Evolutionary conservation across 2,888 invertebrate species (phyloP), one percentile per base, ranked within the genome.

Genomic region (Iphiclides podalirius): DNA sequence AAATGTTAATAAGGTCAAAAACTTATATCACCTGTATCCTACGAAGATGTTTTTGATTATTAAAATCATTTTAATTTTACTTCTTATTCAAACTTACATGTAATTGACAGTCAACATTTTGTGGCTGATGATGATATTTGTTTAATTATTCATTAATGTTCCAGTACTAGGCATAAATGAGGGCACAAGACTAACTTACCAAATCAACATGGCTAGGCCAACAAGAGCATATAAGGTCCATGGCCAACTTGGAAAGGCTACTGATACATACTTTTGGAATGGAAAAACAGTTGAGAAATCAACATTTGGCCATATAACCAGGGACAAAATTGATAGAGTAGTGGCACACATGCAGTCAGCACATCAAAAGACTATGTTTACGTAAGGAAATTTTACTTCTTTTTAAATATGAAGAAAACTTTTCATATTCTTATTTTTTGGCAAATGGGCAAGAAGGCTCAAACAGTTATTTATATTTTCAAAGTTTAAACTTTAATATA

Each of bases 291-390:
- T 94, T 0, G 93, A 94, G 64, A 92, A 91, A 61, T 87, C 94
- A 0, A 92, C 92, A 0, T 95, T 90, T 72, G 77, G 83, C 41
- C 95, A 95, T 75, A 91, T 98, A 0, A 92, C 89, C 4, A 85
- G 91, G 45, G 87, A 88, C 28, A 91, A 92, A 55, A 76, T 98
- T 3, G 96, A 96, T 60, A 90, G 89, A 52, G 74, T 97, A 12
- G 90, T 97, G 13, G 91, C 95, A 1, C 90, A 94, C 1, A 92
- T 96, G 79, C 96, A 98, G 78, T 93, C 96, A 0, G 91, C 94
- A 3, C 96, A 97, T 79, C 97, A 97, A 72, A 92, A 91, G 57
- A 92, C 94, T 70, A 95, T 97, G 94, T 96, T 93, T 74, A 91
- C 95, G 94, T 95, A 85, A 86, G 93, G 90, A 57, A 35, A 54